These are phyloP conservation scores for Enteromius argenteus DNA, from an alignment of 2,797 vertebrate species.

Conservation along the genomic window DNA sequence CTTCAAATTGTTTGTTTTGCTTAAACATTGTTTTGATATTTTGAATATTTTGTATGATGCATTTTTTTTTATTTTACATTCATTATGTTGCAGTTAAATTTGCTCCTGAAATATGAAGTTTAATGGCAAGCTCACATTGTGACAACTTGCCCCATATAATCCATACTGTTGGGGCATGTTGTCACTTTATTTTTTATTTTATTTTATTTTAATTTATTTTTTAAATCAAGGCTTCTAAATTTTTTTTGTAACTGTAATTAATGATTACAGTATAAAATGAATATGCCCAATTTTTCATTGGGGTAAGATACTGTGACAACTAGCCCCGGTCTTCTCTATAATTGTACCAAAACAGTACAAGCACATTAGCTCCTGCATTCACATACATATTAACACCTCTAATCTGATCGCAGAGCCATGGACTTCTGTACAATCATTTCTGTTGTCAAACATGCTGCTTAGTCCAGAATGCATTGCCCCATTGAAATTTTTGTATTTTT, in stretches of 20 bases:
- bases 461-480: not conserved
- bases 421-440: not conserved
- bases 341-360: not conserved
- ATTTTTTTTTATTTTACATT: not conserved
- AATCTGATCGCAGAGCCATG: not conserved
- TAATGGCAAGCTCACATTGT: not conserved
- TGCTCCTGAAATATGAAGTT: not conserved
- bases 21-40: not conserved
- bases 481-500: not conserved
- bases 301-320: not conserved
- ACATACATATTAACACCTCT: not conserved
- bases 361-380: not conserved
- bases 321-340: not conserved
- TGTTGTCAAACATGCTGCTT: not conserved
- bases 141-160: not conserved
- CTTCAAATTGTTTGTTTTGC: not conserved
- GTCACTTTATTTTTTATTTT: no score
- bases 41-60: not conserved
- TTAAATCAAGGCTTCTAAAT: not conserved
- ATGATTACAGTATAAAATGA: not conserved
- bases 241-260: no score
- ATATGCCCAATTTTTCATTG: not conserved
- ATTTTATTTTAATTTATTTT: not conserved
- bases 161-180: not conserved
- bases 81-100: not conserved